Evolutionary conservation across 2,113 vertebrate genomes (phyloP).

Genomic region (Myodes glareolus): DNA sequence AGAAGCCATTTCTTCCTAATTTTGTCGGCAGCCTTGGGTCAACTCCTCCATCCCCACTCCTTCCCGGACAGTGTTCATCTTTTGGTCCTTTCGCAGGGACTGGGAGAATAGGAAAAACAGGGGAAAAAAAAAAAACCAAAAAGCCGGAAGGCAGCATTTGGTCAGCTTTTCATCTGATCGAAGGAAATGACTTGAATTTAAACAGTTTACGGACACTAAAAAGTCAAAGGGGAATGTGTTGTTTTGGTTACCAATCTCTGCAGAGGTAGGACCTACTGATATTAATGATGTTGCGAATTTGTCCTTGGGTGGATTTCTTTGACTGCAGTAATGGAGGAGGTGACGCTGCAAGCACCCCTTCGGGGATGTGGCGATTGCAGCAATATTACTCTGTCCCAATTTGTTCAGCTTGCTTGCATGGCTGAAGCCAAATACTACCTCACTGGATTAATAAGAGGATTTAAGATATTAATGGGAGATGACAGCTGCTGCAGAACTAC

Average conservation of each 20-base stretch:
- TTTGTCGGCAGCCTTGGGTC: background rate
- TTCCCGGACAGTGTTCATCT: background rate
- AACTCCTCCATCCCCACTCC: background rate
- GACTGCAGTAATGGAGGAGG: background rate
- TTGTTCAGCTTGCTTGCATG: background rate
- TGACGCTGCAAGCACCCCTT: background rate
- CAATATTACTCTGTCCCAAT: background rate
- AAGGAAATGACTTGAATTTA: slow-evolving; percentile 36
- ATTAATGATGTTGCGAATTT: slow-evolving; percentile 26
- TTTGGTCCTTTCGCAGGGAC: background rate
- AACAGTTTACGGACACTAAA: background rate
- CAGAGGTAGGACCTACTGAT: background rate
- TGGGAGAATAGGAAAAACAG: background rate
- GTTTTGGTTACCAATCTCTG: background rate
- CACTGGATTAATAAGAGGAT: background rate
- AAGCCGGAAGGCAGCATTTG: background rate
- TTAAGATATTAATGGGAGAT: background rate
- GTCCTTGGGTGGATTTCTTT: background rate
- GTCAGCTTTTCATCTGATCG: background rate
- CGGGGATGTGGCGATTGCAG: background rate
- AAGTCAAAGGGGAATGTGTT: slow-evolving; percentile 42
- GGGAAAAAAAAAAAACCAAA: background rate
- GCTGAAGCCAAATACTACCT: background rate
- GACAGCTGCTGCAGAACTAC: background rate
- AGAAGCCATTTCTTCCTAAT: slow-evolving; percentile 31